Evolutionary conservation across 2,113 vertebrate genomes (phyloP), one percentile per base, ranked within the genome.

Genomic region (Sebastes fasciatus): DNA sequence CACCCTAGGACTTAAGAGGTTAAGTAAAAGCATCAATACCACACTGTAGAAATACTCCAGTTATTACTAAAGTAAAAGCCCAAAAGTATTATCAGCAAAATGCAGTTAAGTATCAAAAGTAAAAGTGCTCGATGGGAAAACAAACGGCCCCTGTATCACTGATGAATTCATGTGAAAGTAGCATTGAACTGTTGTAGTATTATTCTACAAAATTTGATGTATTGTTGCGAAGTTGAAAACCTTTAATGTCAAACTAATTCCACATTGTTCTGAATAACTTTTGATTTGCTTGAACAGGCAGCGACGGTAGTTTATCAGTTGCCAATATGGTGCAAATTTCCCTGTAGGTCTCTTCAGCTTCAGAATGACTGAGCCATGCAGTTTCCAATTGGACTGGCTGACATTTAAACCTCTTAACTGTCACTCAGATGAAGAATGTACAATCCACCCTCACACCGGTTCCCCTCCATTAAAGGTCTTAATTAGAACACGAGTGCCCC

Each of bases 381-480:
- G 21, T 61, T 8, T 61, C 19, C 13, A 58, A 26, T 77, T 58
- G 6, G 62, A 61, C 66, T 49, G 11, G 52, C 80, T 85, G 85
- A 77, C 82, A 80, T 85, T 84, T 79, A 60, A 82, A 64, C 26
- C 48, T 65, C 17, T 72, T 26, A 78, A 74, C 46, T 62, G 78
- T 84, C 81, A 82, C 14, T 73, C 16, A 54, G 55, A 74, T 87
- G 75, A 85, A 23, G 49, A 82, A 68, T 23, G 51, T 63, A 8
- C 17, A 14, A 14, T 64, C 72, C 62, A 34, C 49, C 48, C 69
- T 79, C 26, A 19, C 66, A 73, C 40, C 1, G 19, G 21, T 83
- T 80, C 69, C 73, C 64, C 85, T 72, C 70, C 70, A 86, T 88
- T 88, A 86, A 77, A 58, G 57, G 62, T 58, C 42, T 77, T 85